These are phyloP conservation scores for Maniola hyperantus DNA, from an alignment of 2,888 invertebrate species.

Conservation along the genomic window DNA sequence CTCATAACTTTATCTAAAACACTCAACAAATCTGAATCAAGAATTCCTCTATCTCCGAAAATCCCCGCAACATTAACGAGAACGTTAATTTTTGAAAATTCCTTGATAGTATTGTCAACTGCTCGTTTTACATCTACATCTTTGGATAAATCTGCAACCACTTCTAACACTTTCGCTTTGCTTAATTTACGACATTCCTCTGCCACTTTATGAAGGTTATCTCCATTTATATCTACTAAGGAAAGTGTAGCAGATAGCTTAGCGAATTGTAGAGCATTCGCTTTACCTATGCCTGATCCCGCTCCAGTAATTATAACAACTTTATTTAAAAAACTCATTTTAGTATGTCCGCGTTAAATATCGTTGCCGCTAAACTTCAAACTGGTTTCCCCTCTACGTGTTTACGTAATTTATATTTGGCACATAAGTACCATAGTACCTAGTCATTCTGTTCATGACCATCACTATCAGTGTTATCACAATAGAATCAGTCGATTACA, in stretches of 20 bases:
- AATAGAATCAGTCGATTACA: too few relatives aligned
- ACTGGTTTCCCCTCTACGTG: too few relatives aligned
- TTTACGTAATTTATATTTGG: too few relatives aligned
- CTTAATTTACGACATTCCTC: slow-evolving; percentile 47
- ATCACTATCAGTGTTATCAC: too few relatives aligned
- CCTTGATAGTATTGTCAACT: slow-evolving; percentile 44
- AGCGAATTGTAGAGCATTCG: slow-evolving; percentile 51
- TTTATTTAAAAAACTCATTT: slow-evolving; percentile 55
- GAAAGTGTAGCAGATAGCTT: slow-evolving; percentile 52
- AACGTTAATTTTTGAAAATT: slow-evolving; percentile 51
- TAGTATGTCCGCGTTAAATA: background rate
- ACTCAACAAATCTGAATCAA: slow-evolving; percentile 46
- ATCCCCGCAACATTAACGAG: slow-evolving; percentile 48
- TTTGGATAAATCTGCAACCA: slow-evolving; percentile 48
- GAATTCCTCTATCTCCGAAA: slow-evolving; percentile 44
- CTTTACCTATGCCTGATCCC: slow-evolving; percentile 54
- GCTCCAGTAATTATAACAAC: slow-evolving; percentile 55
- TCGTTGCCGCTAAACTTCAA: too few relatives aligned
- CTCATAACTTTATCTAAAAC: slow-evolving; percentile 48
- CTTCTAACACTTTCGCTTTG: slow-evolving; percentile 48
- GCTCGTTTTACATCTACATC: slow-evolving; percentile 47
- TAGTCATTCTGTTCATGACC: too few relatives aligned
- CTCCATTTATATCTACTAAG: slow-evolving; percentile 46
- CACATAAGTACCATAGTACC: too few relatives aligned
- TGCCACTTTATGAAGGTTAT: slow-evolving; percentile 45